These are phyloP conservation scores for Pollenia angustigena DNA, from an alignment of 2,888 invertebrate genomes.

Conservation along the genomic window DNA sequence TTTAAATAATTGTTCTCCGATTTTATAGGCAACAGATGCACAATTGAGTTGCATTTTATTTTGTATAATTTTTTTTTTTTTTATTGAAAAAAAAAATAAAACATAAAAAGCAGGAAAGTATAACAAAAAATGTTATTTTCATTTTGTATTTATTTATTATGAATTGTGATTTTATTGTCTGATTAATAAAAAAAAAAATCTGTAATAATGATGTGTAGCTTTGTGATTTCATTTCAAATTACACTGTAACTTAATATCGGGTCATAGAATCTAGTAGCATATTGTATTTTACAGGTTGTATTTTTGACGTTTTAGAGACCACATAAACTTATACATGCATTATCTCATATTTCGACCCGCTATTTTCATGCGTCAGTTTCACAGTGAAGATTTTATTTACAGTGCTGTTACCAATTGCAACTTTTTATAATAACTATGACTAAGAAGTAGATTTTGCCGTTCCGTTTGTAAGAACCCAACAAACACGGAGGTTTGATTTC, in stretches of 20 bases:
- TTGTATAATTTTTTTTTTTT: not conserved
- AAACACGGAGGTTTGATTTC: no score
- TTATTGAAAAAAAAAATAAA: not conserved
- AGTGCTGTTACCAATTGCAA: no score
- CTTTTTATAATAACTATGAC: no score
- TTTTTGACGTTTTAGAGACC: no score
- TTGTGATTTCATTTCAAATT: not conserved
- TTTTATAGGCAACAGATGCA: conserved; percentile 58
- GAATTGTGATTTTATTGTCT: not conserved
- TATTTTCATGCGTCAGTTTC: not conserved
- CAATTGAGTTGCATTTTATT: not conserved
- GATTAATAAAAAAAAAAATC: conserved; percentile 25
- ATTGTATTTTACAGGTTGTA: no score
- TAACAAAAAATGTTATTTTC: not conserved
- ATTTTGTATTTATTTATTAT: not conserved
- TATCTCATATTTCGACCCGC: no score
- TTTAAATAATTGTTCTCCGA: conserved; percentile 38
- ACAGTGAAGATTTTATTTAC: not conserved
- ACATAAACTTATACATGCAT: no score
- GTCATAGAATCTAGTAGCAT: no score
- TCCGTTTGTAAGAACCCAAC: no score
- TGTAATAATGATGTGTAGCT: not conserved
- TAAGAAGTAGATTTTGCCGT: no score
- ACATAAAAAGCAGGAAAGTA: not conserved
- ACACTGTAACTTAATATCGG: not conserved